Percentiles rank a stretch among this genome's conserved stretches.
These are phyloP conservation scores for Drosophila prostipennis DNA, from an alignment of 2,888 invertebrate genomes.

Conservation along the genomic window DNA sequence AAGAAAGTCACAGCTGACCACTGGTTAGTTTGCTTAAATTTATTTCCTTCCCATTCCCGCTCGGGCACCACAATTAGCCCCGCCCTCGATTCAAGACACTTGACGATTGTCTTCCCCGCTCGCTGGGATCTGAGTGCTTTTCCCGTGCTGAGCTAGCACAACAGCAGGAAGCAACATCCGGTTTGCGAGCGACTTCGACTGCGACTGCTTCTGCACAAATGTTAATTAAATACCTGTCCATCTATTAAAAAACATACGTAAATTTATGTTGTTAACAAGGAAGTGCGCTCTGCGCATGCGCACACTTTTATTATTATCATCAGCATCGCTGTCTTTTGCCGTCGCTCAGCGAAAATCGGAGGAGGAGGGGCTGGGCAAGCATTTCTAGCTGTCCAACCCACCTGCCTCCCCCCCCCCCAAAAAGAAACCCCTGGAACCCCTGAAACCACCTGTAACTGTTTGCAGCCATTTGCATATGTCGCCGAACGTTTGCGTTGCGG, in stretches of 20 bases:
- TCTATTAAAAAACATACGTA: constrained; percentile 75
- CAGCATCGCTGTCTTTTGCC: constrained; percentile 34
- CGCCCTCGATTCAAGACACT: constrained; percentile 34
- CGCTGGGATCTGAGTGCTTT: constrained; percentile 16
- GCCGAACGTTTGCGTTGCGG: constrained; percentile 52
- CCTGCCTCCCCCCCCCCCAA: constrained; percentile 4
- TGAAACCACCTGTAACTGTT: constrained; percentile 38
- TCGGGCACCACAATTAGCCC: constrained; percentile 8
- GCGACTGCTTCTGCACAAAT: constrained; percentile 53
- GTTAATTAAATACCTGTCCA: constrained; percentile 78
- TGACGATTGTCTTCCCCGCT: constrained; percentile 5
- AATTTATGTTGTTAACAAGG: constrained; percentile 80
- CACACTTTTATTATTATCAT: constrained; percentile 78
- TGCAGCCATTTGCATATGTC: constrained; percentile 70
- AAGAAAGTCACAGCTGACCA: constrained; percentile 13
- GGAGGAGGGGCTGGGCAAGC: constrained; percentile 37
- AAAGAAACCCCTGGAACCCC: background rate
- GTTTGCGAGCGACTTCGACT: constrained; percentile 43
- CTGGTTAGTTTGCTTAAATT: constrained; percentile 8
- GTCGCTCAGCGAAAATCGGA: constrained; percentile 55
- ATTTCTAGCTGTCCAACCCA: constrained; percentile 38
- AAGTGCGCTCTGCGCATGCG: constrained; percentile 74
- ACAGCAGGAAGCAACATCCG: constrained; percentile 53
- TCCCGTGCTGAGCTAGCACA: constrained; percentile 23
- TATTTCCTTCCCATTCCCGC: constrained; percentile 16